Base-by-base conservation (phyloP, 2,888 invertebrate species). In the Caenorhabditis afra region DNA sequence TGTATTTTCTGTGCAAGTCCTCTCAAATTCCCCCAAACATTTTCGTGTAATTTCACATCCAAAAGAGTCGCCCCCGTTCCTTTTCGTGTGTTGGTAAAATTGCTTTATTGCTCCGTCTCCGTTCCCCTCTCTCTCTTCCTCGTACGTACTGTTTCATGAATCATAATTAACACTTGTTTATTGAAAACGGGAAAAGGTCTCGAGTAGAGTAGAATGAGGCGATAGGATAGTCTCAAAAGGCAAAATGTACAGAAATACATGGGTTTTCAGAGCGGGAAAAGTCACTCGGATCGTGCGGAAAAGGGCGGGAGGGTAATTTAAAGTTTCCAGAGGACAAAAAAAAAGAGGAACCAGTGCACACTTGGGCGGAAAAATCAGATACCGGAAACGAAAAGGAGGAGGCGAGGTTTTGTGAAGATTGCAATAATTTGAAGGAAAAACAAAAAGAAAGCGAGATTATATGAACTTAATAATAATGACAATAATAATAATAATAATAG, bases 311-410 rank as follows among this genome's bases (percentile, higher is more conserved):
- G n/a, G 50, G 59, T 45, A 58, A 57, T 47, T 39, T 14, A 22
- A 41, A 23, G 29, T 53, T 35, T 14, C 11, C n/a, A 50, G 52
- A 35, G 11, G 29, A 53, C 7, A 53, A 18, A 29, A 55, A 55
- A 44, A 45, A 35, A 44, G 18, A n/a, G n/a, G n/a, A 70, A 70
- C 59, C 68, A 52, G 61, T 52, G 52, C 59, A 59, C 52, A 70
- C 61, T 50, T 70, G 68, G 68, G 61, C 68, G 68, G 39, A 45
- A 41, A 22, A 61, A 70, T 53, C 68, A 61, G 68, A 45, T 55
- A 37, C 29, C n/a, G 18, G n/a, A 55, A 39, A 55, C 14, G 16
- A 55, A 16, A 39, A 23, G 37, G 18, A 18, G 12, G 18, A 14
- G 41, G 41, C 11, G 41, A 14, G 16, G 16, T 3, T 18, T 47